Evolutionary conservation across 2,113 vertebrate genomes (phyloP).

Genomic region (Tautogolabrus adspersus): DNA sequence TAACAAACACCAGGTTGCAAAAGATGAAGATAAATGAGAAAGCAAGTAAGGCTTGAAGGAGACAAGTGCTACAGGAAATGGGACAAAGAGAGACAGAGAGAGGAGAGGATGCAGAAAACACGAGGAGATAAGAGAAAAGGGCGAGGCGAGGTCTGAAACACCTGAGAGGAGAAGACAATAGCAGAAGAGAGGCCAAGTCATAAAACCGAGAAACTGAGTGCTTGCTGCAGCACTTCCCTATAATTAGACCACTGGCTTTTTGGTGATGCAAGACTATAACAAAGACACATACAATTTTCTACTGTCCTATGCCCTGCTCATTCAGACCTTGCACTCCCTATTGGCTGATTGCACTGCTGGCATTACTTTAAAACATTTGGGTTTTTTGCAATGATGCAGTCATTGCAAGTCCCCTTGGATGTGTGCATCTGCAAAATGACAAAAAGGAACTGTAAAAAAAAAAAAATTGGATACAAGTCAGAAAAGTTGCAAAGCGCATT

Average conservation of each 20-base stretch:
- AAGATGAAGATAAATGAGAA: constrained; percentile 48
- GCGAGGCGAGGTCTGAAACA: constrained; percentile 28
- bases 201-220: constrained; percentile 20
- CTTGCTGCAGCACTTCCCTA: constrained; percentile 8
- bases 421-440: constrained; percentile 51
- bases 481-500: constrained; percentile 59
- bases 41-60: constrained; percentile 29
- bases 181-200: constrained; percentile 7
- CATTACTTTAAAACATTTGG: constrained; percentile 18
- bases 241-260: constrained; percentile 36
- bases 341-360: constrained; percentile 18
- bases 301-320: constrained; percentile 13
- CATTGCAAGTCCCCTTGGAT: constrained; percentile 35
- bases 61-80: constrained; percentile 5
- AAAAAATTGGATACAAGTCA: constrained; percentile 55
- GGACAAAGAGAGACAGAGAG: constrained; percentile 10
- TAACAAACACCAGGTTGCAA: constrained; percentile 44
- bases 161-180: background rate
- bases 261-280: constrained; percentile 37
- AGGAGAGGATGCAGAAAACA: background rate
- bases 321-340: constrained; percentile 17
- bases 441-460: constrained; percentile 40
- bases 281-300: constrained; percentile 26
- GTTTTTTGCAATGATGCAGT: constrained; percentile 25
- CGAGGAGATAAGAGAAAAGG: constrained; percentile 8